Conservation (phyloP, 2,888 invertebrate genomes). For the Erebia palarica region DNA sequence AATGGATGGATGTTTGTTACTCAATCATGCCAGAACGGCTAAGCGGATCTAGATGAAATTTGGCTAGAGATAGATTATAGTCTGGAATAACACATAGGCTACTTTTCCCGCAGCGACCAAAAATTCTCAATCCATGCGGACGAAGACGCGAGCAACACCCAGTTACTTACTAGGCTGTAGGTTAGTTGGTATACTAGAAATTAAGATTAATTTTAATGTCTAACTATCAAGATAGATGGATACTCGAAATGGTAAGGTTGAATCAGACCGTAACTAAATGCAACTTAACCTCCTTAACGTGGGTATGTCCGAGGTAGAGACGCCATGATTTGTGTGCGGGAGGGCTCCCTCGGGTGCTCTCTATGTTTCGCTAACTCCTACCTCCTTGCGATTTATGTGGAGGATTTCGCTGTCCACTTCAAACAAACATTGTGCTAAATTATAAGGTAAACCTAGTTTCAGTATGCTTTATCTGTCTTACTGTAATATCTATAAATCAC, state of each 20-base stretch:
- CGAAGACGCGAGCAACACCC: too few species aligned
- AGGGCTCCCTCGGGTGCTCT: constrained; percentile 49
- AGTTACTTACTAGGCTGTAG: too few species aligned
- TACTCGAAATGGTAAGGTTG: constrained; percentile 1
- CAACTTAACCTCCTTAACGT: constrained; percentile 39
- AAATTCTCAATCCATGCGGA: too few species aligned
- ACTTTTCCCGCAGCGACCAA: too few species aligned
- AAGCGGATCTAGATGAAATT: too few species aligned
- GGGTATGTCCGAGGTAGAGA: constrained; percentile 49
- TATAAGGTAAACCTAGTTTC: constrained; percentile 37
- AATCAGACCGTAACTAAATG: constrained; percentile 19
- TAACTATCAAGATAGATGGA: not conserved
- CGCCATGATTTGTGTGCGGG: constrained; percentile 61
- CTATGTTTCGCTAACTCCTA: constrained; percentile 48
- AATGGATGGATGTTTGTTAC: too few species aligned
- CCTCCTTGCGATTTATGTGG: constrained; percentile 55
- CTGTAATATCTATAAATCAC: not conserved
- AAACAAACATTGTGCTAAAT: constrained; percentile 61
- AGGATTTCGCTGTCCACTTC: constrained; percentile 63
- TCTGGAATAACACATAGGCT: too few species aligned
- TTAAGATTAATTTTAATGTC: not conserved
- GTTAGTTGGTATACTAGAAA: not conserved
- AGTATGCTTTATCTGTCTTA: constrained; percentile 10
- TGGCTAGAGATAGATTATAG: too few species aligned
- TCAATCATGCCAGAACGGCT: too few species aligned